Base-by-base conservation (phyloP, 2,797 vertebrate species). In the Capromys pilorides region DNA sequence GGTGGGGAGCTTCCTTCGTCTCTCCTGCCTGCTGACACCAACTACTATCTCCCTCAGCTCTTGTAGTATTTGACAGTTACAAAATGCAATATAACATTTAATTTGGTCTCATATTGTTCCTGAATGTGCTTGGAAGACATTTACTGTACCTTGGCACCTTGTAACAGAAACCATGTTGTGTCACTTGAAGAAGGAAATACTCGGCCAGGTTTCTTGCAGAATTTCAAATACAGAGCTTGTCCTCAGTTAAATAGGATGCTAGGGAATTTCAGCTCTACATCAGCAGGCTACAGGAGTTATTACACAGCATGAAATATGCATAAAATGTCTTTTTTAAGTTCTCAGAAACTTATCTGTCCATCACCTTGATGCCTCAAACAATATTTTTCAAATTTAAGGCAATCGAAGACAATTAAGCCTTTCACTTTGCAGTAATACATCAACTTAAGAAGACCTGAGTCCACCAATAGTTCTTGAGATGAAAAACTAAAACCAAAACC, bases 101-200 rank as follows among this genome's bases (percentile, higher is more conserved):
- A 93, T 90, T 96, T 93, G 89, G 28, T 51, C 54, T 93, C 93
- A 36, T 62, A 31, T 89, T 93, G 22, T 92, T 92, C 86, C 89
- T 90, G 9, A 89, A 77, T 82, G 51, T 75, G 31, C 69, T 57
- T 61, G 45, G 54, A 54, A 91, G 77, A 71, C 59, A 77, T 88
- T 95, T 94, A 33, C 51, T 86, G 69, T 54, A 66, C n/a, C 83
- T 88, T 90, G 91, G 78, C 75, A 41, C 64, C 62, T 91, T 95
- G 33, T 84, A 33, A 21, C 61, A 86, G 73, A 87, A 96, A 71
- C 26, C 80, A 86, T 61, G 22, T 67, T 85, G 54, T 90, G 54
- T 67, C 78, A 86, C 79, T 93, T 95, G 59, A 75, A 90, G 81
- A 88, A 90, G 67, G 93, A 96, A 85, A 86, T 89, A 89, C 61